Percentiles rank a stretch among this genome's conserved stretches.
These are phyloP conservation scores for Erythrocercus mccallii DNA, from an alignment of 2,113 vertebrate genomes.

Conservation along the genomic window DNA sequence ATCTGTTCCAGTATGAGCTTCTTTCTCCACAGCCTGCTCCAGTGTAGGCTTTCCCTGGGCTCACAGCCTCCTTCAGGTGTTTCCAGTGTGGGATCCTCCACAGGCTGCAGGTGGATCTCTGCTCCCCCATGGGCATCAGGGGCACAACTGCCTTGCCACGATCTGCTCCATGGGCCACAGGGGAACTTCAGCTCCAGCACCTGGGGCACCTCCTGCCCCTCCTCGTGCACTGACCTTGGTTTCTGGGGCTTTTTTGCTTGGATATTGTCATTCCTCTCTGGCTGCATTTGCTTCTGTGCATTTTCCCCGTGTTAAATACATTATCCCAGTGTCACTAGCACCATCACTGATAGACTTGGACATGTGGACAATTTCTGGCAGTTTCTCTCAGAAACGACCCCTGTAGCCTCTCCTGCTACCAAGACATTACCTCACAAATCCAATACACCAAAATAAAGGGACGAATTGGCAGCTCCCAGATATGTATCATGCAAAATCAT, in stretches of 20 bases:
- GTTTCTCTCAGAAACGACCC: not conserved
- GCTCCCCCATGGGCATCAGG: not conserved
- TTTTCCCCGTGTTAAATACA: not conserved
- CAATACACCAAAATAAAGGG: not conserved
- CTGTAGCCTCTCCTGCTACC: not conserved
- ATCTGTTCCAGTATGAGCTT: not conserved
- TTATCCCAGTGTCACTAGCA: not conserved
- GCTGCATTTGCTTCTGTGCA: not conserved
- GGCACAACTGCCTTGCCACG: not conserved
- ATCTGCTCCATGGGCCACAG: not conserved
- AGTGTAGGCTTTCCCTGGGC: fast-evolving
- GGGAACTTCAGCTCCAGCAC: not conserved
- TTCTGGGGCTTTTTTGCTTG: not conserved
- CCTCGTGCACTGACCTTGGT: not conserved
- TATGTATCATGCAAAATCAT: fast-evolving
- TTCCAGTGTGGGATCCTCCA: fast-evolving
- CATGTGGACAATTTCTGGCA: not conserved
- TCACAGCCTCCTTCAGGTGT: not conserved
- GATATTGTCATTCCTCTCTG: not conserved
- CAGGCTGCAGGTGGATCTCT: not conserved
- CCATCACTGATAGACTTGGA: fast-evolving
- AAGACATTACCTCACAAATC: not conserved
- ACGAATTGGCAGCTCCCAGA: not conserved
- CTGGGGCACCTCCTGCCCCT: not conserved
- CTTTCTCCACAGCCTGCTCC: not conserved